These are phyloP conservation scores for Gracilinanus agilis DNA, from an alignment of 2,113 vertebrate species.

Conservation along the genomic window DNA sequence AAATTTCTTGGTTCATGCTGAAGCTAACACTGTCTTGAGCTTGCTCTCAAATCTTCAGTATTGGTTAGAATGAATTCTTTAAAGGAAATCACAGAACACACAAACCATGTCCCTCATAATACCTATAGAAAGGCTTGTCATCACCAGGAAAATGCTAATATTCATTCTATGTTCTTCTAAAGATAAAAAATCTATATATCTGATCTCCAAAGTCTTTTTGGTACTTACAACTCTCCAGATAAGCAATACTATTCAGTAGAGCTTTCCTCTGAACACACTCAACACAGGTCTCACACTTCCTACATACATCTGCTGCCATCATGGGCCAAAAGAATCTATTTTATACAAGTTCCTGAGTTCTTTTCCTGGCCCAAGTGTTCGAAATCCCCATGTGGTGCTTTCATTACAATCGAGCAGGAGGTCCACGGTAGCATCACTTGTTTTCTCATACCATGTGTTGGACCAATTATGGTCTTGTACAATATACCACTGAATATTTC, in stretches of 20 bases:
- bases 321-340: background rate
- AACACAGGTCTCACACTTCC: background rate
- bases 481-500: background rate
- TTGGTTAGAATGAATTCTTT: background rate
- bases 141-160: background rate
- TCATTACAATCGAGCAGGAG: background rate
- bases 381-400: background rate
- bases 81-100: background rate
- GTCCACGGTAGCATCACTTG: background rate
- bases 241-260: background rate
- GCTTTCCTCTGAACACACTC: background rate
- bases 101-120: background rate
- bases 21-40: background rate
- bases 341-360: background rate
- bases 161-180: background rate
- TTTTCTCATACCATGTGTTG: background rate
- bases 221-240: background rate
- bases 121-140: background rate
- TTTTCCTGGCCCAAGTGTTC: background rate
- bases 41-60: background rate
- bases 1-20: background rate
- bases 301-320: background rate
- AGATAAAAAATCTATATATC: background rate
- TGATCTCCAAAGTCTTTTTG: background rate
- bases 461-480: background rate